phyloP scores from a whole-genome alignment of 2,113 vertebrate species.

The Gobio gobio region DNA sequence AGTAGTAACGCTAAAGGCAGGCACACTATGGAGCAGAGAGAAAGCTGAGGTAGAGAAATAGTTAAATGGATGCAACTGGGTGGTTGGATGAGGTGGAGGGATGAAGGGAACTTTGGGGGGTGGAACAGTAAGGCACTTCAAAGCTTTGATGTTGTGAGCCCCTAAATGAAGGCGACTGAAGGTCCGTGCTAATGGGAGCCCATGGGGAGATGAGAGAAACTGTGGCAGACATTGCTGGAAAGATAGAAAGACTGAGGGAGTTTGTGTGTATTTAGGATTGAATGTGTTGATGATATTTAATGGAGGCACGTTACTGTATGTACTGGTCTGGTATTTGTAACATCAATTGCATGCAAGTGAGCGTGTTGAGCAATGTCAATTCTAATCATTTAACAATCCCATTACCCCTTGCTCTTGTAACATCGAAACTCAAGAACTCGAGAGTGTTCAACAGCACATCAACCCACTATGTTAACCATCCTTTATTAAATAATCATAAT shows the following conservation, averaged over 20 bases:
- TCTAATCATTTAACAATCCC: conserved; percentile 21
- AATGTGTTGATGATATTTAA: conserved; percentile 42
- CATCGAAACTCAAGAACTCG: background rate
- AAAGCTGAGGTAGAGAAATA: conserved; percentile 20
- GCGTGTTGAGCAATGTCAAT: background rate
- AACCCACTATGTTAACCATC: conserved; percentile 77
- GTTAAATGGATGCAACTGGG: conserved; percentile 58
- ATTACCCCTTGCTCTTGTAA: background rate
- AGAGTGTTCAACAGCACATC: background rate
- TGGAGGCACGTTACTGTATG: conserved; percentile 5
- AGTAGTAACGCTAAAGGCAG: background rate
- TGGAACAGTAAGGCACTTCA: conserved; percentile 70
- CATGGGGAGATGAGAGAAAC: conserved; percentile 79
- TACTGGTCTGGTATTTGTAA: background rate
- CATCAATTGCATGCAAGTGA: background rate
- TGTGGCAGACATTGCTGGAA: conserved; percentile 62
- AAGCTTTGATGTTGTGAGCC: conserved; percentile 79
- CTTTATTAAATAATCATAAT: conserved; percentile 99
- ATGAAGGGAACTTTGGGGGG: conserved; percentile 62
- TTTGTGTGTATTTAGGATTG: conserved; percentile 54
- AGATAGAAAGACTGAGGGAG: conserved; percentile 50
- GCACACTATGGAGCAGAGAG: background rate
- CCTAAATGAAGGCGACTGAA: conserved; percentile 80
- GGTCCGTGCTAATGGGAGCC: conserved; percentile 80
- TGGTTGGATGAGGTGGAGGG: conserved; percentile 51